Conservation (phyloP, 2,888 invertebrate species). For the Neoascia interrupta region DNA sequence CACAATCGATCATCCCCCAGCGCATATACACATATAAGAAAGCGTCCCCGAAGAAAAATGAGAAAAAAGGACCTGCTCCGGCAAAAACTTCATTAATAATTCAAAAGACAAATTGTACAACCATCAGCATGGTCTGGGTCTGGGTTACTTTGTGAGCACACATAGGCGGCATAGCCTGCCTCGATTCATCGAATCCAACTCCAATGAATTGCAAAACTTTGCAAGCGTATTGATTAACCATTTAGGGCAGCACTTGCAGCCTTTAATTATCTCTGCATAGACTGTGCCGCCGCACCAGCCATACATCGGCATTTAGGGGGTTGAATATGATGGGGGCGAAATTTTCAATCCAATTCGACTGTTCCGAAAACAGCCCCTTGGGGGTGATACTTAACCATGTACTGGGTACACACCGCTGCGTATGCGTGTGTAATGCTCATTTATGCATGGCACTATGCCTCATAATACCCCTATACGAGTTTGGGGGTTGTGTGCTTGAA, state of each 20-base stretch:
- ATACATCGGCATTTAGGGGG: constrained; percentile 29
- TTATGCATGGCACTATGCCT: constrained; percentile 43
- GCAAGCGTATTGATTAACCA: constrained; percentile 68
- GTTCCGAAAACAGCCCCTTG: constrained; percentile 57
- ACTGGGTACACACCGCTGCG: constrained; percentile 7
- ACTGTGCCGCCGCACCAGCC: constrained; percentile 21
- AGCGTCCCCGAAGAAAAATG: constrained; percentile 31
- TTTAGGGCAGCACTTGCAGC: constrained; percentile 68
- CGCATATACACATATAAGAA: constrained; percentile 28
- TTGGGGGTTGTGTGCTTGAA: constrained; percentile 37
- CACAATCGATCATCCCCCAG: constrained; percentile 63
- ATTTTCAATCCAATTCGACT: constrained; percentile 44
- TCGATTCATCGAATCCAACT: constrained; percentile 31
- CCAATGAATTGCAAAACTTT: constrained; percentile 63
- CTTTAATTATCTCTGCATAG: constrained; percentile 63
- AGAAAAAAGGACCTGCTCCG: constrained; percentile 26
- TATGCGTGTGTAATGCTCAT: constrained; percentile 56
- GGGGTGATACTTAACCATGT: constrained; percentile 44
- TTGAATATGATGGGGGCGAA: constrained; percentile 31
- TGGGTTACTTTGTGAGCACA: too few species aligned
- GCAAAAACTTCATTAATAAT: constrained; percentile 77
- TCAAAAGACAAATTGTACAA: constrained; percentile 76
- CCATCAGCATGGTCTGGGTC: too few species aligned
- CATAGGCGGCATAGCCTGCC: constrained; percentile 9
- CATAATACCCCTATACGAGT: neutral